Evolutionary conservation across 2,888 invertebrate genomes (phyloP).

Genomic region (Noctua pronuba): DNA sequence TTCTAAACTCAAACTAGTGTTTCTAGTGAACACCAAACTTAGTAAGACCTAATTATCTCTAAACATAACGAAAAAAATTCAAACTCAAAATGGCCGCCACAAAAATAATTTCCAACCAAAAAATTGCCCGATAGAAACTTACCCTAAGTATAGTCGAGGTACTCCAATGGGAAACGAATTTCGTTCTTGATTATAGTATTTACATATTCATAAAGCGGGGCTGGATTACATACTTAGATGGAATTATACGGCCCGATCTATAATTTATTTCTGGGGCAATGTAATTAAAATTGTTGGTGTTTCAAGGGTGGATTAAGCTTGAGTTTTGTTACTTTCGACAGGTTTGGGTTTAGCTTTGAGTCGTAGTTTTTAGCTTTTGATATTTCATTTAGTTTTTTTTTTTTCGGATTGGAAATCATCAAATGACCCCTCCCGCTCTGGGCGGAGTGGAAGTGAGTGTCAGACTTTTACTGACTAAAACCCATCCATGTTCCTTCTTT

Average conservation of each 20-base stretch:
- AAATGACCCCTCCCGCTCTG: too few species aligned
- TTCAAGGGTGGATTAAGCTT: slow-evolving; percentile 17
- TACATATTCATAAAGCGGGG: slow-evolving; percentile 62
- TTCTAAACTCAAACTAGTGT: too few species aligned
- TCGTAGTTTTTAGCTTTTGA: background rate
- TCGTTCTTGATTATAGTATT: slow-evolving; percentile 58
- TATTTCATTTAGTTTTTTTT: background rate
- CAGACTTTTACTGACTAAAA: too few species aligned
- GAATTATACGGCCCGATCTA: slow-evolving; percentile 51
- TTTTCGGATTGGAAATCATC: too few species aligned
- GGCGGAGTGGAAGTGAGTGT: too few species aligned
- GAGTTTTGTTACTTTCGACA: slow-evolving; percentile 2
- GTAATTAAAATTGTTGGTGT: slow-evolving; percentile 51
- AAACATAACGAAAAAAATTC: background rate
- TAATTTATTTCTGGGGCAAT: slow-evolving; percentile 51
- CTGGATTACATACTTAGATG: slow-evolving; percentile 56
- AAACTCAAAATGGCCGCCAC: background rate
- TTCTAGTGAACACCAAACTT: too few species aligned
- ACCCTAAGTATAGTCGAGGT: slow-evolving; percentile 22
- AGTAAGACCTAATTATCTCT: too few species aligned
- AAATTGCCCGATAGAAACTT: slow-evolving; percentile 5
- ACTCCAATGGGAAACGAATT: slow-evolving; percentile 43
- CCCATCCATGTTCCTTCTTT: too few species aligned
- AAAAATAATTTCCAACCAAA: slow-evolving; percentile 14
- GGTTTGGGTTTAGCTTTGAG: background rate